Base-by-base conservation (phyloP, 1,140 invertebrate species). In the Drosophila baimaii region DNA sequence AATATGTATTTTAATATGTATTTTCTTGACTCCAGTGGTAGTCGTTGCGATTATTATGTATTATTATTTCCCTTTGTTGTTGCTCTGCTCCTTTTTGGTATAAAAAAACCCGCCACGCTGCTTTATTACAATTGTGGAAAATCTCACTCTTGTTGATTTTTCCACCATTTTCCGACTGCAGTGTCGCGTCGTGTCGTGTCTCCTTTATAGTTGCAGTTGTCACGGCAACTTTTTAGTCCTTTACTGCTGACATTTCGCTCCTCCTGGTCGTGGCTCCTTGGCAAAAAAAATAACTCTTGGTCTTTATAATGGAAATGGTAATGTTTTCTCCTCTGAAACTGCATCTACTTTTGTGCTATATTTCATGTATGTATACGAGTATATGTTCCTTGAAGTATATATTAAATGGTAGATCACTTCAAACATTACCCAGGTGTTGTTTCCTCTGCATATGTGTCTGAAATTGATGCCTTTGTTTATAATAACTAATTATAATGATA, bases 111-210 rank as follows among this genome's bases (percentile, higher is more conserved):
- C 29, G 29, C 49, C 12, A 7, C 12, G 29, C 29, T 21, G 17
- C 49, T 39, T 63, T 58, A 37, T 59, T 39, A 59, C 61, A 59
- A 57, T 58, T 29, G 54, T 3, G 54, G 54, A 37, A 52, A 52
- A 57, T 23, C 27, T 63, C 25, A 59, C 56, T 39, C 12, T 12
- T 35, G 17, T 37, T 29, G 33, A 12, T 39, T 63, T 63, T 59
- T 41, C 31, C 25, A 41, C 25, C 33, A 29, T 52, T 52, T 52
- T 52, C 49, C 49, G 49, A 15, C 23, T 61, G 58, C 46, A 61
- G 15, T 44, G 19, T 44, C 12, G 39, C 39, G n/a, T n/a, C n/a
- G n/a, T n/a, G n/a, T n/a, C 17, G 19, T 21, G 23, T 61, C n/a
- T n/a, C 15, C 39, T 15, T 31, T 27, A 12, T 19, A 23, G 57